Percentiles rank a stretch among this genome's conserved stretches.
These are phyloP conservation scores for Pentalonia nigronervosa DNA, from an alignment of 1,140 invertebrate genomes.

Conservation along the genomic window DNA sequence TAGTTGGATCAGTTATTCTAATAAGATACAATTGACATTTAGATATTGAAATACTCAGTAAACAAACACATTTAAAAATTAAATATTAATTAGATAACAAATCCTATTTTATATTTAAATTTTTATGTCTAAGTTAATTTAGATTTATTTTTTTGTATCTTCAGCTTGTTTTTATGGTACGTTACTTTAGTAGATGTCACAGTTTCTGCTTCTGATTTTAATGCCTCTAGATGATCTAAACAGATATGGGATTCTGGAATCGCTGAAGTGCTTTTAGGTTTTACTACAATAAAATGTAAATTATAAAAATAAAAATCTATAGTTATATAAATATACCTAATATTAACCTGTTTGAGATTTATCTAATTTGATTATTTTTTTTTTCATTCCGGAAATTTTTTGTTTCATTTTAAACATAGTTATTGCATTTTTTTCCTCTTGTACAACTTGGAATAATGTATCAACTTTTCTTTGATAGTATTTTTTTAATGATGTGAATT, in stretches of 20 bases:
- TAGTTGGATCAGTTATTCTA: too few species aligned
- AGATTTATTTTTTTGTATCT: constrained; percentile 36
- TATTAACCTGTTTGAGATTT: background rate
- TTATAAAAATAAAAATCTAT: background rate
- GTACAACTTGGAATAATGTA: background rate
- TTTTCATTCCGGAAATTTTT: background rate
- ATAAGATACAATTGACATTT: too few species aligned
- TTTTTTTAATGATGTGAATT: constrained; percentile 16
- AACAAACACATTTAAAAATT: too few species aligned
- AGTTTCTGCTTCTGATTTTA: constrained; percentile 17
- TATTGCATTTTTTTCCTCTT: constrained; percentile 40
- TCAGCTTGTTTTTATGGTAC: constrained; percentile 31
- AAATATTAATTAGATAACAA: too few species aligned
- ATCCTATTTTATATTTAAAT: background rate
- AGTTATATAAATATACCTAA: background rate
- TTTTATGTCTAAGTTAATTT: background rate
- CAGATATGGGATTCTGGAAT: background rate
- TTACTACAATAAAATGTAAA: constrained; percentile 21
- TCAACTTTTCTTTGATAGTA: constrained; percentile 32
- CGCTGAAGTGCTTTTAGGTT: background rate
- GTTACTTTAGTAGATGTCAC: background rate
- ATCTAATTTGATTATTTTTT: constrained; percentile 27
- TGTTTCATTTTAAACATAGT: constrained; percentile 23
- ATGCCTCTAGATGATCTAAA: background rate
- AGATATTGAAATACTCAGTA: too few species aligned